Base-by-base conservation (phyloP, 2,797 vertebrate species). In the Enteromius radiatus region DNA sequence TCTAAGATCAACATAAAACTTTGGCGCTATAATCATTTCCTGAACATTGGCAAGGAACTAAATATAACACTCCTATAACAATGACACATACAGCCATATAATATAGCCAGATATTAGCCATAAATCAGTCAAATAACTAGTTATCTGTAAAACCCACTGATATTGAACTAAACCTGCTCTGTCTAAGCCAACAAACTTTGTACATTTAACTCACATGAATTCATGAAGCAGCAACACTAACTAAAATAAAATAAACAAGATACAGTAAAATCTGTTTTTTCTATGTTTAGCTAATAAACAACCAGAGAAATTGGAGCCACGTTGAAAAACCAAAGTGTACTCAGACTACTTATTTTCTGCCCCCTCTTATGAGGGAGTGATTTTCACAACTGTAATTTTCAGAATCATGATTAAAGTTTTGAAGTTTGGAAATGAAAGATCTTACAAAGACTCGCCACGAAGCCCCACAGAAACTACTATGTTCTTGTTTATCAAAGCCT, bases 351-450 rank as follows among this genome's bases (percentile, higher is more conserved):
- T 71, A 86, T 88, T 86, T 88, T 88, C 81, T 81, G 69, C 75
- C 78, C 63, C 68, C 83, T 76, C 78, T 81, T 76, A 47, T 7
- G 19, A 74, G 77, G 71, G 67, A 70, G 73, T 78, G 47, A 70
- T 84, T 81, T 84, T 78, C 74, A 56, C 19, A 33, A 69, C 83
- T 83, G 83, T 86, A 76, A 86, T 88, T 85, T 85, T 75, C 74
- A 76, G 63, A 19, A 75, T 11, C 21, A 69, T 78, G 80, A 88
- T 88, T 81, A 76, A 75, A 80, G 84, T 83, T 84, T 26, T 6
- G 17, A 56, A 65, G 52, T 28, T 82, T 43, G 52, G 33, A 80
- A 87, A 84, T 80, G 77, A 88, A 81, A 78, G 84, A 83, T 78
- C 61, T 41, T 28, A 47, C 31, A 43, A 83, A 76, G 80, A 75